Evolutionary conservation across 2,888 invertebrate species (phyloP).

Genomic region (Sussaba pulchella): DNA sequence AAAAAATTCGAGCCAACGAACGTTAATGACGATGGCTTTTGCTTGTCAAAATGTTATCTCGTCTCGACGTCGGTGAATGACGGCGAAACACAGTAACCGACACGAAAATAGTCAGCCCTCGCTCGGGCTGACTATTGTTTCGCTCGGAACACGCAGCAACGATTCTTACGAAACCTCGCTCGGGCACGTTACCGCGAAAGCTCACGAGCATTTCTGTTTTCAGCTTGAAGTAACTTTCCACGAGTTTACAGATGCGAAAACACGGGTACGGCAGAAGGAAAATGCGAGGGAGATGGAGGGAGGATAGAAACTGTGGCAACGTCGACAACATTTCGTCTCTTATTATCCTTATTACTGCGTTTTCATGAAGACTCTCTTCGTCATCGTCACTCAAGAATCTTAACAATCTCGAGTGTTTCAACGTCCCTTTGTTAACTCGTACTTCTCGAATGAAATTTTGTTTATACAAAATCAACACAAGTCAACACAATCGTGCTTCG

Average conservation of each 20-base stretch:
- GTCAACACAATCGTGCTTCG: background rate
- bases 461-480: too few relatives aligned
- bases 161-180: conserved; percentile 23
- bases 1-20: too few relatives aligned
- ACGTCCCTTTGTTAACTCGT: background rate
- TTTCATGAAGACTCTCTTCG: conserved; percentile 20
- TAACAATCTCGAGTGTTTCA: background rate
- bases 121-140: conserved; percentile 20
- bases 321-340: conserved; percentile 19
- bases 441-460: too few relatives aligned
- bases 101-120: background rate
- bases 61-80: background rate
- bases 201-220: background rate
- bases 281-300: too few relatives aligned
- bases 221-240: background rate
- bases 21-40: too few relatives aligned
- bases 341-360: conserved; percentile 38
- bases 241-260: conserved; percentile 13
- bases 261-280: background rate
- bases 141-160: background rate
- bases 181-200: background rate
- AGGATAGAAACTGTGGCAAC: background rate
- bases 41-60: conserved; percentile 5
- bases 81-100: background rate
- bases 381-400: background rate